phyloP scores from a whole-genome alignment of 2,797 vertebrate genomes.

The Bothrops alternatus region DNA sequence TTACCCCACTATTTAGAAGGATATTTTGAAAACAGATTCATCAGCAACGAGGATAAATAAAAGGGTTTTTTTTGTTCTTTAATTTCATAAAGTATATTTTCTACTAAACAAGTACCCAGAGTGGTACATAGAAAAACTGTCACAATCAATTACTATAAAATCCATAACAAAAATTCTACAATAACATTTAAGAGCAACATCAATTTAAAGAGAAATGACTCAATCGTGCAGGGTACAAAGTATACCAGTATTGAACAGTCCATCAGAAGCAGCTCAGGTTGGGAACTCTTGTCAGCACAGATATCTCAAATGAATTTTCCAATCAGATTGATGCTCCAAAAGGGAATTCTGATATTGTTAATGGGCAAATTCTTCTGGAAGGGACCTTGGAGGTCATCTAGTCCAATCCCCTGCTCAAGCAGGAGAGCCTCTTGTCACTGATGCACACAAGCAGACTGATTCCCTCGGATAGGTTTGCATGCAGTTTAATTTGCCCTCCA shows the following conservation, averaged over 20 bases:
- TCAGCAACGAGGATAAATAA: conserved; percentile 37
- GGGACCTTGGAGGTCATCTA: not conserved
- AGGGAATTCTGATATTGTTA: not conserved
- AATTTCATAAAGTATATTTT: not conserved
- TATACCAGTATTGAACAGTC: not conserved
- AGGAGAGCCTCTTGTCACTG: not conserved
- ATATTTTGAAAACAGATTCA: not conserved
- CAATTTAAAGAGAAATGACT: not conserved
- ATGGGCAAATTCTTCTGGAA: not conserved
- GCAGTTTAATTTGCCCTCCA: not conserved
- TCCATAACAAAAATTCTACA: not conserved
- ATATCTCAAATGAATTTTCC: not conserved
- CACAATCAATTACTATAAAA: not conserved
- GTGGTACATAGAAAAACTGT: not conserved
- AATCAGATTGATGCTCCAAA: not conserved
- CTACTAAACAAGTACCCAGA: not conserved
- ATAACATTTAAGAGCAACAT: not conserved
- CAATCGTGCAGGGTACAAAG: not conserved
- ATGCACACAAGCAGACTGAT: not conserved
- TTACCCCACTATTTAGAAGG: conserved; percentile 24
- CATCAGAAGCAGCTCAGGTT: not conserved
- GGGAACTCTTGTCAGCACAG: not conserved
- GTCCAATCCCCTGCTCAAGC: not conserved
- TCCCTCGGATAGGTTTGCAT: not conserved
- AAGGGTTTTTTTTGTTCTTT: not conserved